Evolutionary conservation across 2,113 vertebrate species (phyloP), one percentile per base, ranked within the genome.

Genomic region (Clarias macrocephalus): DNA sequence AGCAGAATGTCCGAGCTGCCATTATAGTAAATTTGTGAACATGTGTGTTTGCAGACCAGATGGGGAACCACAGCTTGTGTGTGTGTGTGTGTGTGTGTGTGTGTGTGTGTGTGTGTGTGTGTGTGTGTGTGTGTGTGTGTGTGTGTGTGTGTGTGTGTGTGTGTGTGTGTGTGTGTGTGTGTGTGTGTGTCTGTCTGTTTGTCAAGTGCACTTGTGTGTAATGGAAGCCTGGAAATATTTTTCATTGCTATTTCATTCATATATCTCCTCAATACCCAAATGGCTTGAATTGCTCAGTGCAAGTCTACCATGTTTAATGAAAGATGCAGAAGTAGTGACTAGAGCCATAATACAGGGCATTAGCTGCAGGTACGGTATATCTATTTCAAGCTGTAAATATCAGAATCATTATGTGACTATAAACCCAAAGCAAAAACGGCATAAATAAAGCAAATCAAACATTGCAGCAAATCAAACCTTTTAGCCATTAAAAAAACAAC

Each of bases 51-150:
- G 80, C 83, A 76, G 37, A 33, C 89, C 93, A 94, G 93, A 94
- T 92, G 91, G 91, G 87, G 83, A 92, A 85, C 82, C 91, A 92
- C 93, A 95, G 93, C 93, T 88, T 89, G 92, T 91, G 83, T 89
- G 87, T 88, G 85, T 57, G 76, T 72, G 88, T 89, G 92, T 91
- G 83, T 89, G 87, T 88, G 85, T 57, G 76, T 72, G 88, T 89
- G 92, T 91, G 83, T 89, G 87, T 88, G 85, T 57, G 76, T 72
- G 88, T 89, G 92, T 91, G 83, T 89, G 87, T 88, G 85, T 57
- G 76, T 72, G 88, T 89, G 92, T 91, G 83, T 89, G 87, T 88
- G 85, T 57, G 76, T 72, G 33, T 37, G 88, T 89, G 92, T 91
- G 23, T 30, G 65, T 72, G 65, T 56, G 82, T 37, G 7, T 42